Percentiles rank a stretch among this genome's conserved stretches.
phyloP scores from a whole-genome alignment of 64 coral and sea anemone genomes.

The Dendrophyllia cribrosa region DNA sequence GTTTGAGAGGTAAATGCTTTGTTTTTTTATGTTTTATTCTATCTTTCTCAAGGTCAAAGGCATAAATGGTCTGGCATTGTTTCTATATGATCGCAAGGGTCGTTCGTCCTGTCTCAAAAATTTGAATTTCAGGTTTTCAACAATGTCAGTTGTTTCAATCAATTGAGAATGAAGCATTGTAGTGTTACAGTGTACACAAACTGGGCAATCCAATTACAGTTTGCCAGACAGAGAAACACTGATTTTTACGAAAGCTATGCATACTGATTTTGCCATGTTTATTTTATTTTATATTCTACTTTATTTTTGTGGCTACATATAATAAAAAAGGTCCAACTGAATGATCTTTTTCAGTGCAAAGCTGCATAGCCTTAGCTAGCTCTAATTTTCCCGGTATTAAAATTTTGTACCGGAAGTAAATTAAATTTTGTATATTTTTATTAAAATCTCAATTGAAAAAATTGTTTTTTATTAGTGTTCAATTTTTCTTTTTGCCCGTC shows the following conservation, averaged over 20 bases:
- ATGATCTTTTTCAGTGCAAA: constrained; percentile 22
- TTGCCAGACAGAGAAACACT: constrained; percentile 5
- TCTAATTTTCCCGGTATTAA: constrained; percentile 12
- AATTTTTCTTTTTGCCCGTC: not conserved
- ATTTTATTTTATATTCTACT: not conserved
- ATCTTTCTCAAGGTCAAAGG: constrained; percentile 53
- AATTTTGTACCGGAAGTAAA: constrained; percentile 8
- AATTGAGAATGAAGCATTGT: constrained; percentile 20
- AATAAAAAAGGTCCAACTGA: constrained; percentile 6
- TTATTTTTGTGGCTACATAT: constrained; percentile 21
- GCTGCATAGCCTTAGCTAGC: constrained; percentile 27
- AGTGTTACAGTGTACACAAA: constrained; percentile 15
- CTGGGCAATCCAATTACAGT: not conserved
- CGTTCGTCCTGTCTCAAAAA: constrained; percentile 51
- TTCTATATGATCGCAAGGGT: constrained; percentile 20
- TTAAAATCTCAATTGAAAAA: constrained; percentile 25
- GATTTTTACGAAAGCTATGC: constrained; percentile 12
- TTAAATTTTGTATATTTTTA: not conserved
- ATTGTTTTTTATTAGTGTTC: constrained; percentile 14
- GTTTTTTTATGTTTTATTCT: constrained; percentile 31
- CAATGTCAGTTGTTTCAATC: constrained; percentile 14
- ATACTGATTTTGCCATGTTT: constrained; percentile 4
- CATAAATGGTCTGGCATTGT: constrained; percentile 10
- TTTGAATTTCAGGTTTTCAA: constrained; percentile 56
- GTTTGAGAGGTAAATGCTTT: constrained; percentile 40